These are phyloP conservation scores for Nephrotoma guestfalica DNA, from an alignment of 2,888 invertebrate species.

Conservation along the genomic window DNA sequence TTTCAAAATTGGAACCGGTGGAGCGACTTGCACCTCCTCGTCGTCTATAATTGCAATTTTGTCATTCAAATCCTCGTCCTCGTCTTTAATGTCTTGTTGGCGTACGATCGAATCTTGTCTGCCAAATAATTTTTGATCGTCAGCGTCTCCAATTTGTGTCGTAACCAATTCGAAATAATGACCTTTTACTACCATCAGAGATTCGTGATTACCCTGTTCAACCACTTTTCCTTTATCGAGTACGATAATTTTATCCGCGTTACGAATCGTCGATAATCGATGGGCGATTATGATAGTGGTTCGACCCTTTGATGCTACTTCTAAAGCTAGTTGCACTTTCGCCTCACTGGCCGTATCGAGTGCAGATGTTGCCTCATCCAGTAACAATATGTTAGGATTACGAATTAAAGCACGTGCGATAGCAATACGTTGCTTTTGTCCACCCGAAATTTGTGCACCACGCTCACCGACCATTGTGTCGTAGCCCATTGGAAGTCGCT, in stretches of 20 bases:
- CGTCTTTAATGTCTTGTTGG: slow-evolving; percentile 16
- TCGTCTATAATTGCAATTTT: slow-evolving; percentile 2
- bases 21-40: slow-evolving; percentile 3
- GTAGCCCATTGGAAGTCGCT: slow-evolving; percentile 50
- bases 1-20: slow-evolving; percentile 30
- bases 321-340: slow-evolving; percentile 58
- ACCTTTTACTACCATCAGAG: slow-evolving; percentile 41
- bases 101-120: slow-evolving; percentile 18
- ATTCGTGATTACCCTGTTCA: slow-evolving; percentile 52
- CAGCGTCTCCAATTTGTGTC: slow-evolving; percentile 29
- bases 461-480: slow-evolving; percentile 57
- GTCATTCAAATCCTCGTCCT: slow-evolving; percentile 16
- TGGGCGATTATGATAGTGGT: slow-evolving; percentile 57
- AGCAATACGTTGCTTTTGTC: slow-evolving; percentile 63
- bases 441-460: slow-evolving; percentile 58
- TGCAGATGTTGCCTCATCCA: slow-evolving; percentile 67
- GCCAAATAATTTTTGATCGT: slow-evolving; percentile 13
- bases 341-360: slow-evolving; percentile 59
- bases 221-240: slow-evolving; percentile 47
- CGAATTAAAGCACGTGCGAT: slow-evolving; percentile 60
- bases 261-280: slow-evolving; percentile 46
- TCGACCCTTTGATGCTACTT: slow-evolving; percentile 48
- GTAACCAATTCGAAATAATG: slow-evolving; percentile 46
- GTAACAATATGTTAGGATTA: slow-evolving; percentile 48
- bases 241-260: slow-evolving; percentile 47